A percentile compares a stretch with the other conserved stretches of the same genome.
Evolutionary conservation across 1,140 invertebrate genomes (phyloP).

Genomic region (Cataglyphis hispanica): DNA sequence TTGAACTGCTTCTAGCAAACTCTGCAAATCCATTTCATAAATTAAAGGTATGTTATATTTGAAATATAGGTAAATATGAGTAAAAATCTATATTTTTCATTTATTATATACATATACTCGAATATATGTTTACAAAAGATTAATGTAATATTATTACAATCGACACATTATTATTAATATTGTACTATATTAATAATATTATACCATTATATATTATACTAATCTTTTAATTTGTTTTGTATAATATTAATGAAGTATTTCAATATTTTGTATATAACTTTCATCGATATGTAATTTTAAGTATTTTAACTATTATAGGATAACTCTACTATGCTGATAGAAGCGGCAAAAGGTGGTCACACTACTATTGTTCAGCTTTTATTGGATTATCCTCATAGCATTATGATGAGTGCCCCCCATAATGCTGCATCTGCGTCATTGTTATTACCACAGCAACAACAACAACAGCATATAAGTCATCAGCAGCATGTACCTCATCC

Average conservation of each 20-base stretch:
- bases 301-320: conserved; percentile 91
- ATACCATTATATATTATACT: not conserved
- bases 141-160: not conserved
- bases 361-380: conserved; percentile 97
- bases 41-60: conserved; percentile 90
- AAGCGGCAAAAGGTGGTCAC: conserved; percentile 99
- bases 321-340: conserved; percentile 99
- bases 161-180: not conserved
- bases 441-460: conserved; percentile 81
- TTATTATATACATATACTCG: no score
- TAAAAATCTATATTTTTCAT: not conserved
- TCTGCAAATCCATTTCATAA: conserved; percentile 98
- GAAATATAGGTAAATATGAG: not conserved
- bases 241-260: not conserved
- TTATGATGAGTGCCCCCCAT: conserved; percentile 88
- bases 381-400: conserved; percentile 96
- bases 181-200: no score
- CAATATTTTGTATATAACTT: not conserved
- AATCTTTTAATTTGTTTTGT: not conserved
- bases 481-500: conserved; percentile 74
- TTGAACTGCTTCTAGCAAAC: conserved; percentile 95
- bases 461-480: conserved; percentile 76
- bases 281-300: not conserved
- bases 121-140: not conserved
- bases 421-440: conserved; percentile 80